Base-by-base conservation (phyloP, 2,888 invertebrate genomes). In the Sinotaia quadrata region DNA sequence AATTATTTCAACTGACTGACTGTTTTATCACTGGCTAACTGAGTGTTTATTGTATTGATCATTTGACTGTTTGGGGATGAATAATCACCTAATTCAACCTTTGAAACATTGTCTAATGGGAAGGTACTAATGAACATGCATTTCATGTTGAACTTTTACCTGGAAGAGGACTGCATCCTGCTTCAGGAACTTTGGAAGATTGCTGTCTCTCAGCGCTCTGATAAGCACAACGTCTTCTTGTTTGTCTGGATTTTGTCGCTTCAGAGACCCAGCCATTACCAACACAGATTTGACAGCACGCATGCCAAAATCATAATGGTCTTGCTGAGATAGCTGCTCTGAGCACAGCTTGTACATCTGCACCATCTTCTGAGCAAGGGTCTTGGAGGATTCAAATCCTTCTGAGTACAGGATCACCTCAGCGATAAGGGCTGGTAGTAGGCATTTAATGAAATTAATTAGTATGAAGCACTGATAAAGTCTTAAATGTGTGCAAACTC, bases 341-440 rank as follows among this genome's bases (percentile, higher is more conserved):
- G 94, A 95, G 81, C 95, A 95, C 5, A 96, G 89, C 81, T 95
- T 95, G 89, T 96, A 96, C 94, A 96, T 94, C 87, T 95, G 93
- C 0, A 94, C 94, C 95, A 96, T 95, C 88, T 96, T 96, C 83
- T 93, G 92, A 0, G 96, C 94, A n/a, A 96, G 89, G 3, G 92
- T 91, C 85, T 93, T 95, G 0, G 95, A 95, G 0, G 94, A 93
- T 85, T 95, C 95, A 83, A 96, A 96, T 12, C 96, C 96, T 89
- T 96, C 95, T 0, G 95, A 95, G 87, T 96, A 96, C n/a, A 96
- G 89, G 74, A 95, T 95, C 4, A 96, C 95, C 89, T 96, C 96
- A 56, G 96, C 95, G 80, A 96, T 89, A 68, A 88, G 79, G 33
- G 83, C 87, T 87, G 78, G n/a, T 56, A 37, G 58, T n/a, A n/a